phyloP scores from a whole-genome alignment of 2,888 invertebrate genomes.

The Palloptera scutellata region DNA sequence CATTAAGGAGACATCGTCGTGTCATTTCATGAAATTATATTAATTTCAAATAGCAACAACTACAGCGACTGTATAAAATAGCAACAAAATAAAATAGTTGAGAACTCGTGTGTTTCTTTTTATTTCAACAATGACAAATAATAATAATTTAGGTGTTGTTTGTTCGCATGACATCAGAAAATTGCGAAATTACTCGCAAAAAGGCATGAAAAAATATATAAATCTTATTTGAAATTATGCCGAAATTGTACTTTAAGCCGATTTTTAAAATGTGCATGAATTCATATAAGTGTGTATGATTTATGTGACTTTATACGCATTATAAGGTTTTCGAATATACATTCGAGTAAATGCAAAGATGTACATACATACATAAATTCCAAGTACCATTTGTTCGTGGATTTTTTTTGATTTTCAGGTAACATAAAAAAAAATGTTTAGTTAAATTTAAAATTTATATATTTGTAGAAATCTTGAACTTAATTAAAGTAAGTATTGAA shows the following conservation, averaged over 20 bases:
- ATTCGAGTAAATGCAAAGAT: not conserved
- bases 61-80: not conserved
- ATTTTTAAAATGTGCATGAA: too few species aligned
- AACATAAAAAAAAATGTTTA: too few species aligned
- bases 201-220: slow-evolving; percentile 3
- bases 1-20: slow-evolving; percentile 26
- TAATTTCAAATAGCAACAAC: slow-evolving; percentile 4
- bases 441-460: too few species aligned
- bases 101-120: not conserved
- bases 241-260: not conserved
- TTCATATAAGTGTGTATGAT: too few species aligned
- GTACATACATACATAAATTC: not conserved
- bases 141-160: not conserved
- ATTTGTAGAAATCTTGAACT: too few species aligned
- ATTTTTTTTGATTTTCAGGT: too few species aligned
- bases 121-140: slow-evolving; percentile 16
- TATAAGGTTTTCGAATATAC: not conserved
- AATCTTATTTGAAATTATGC: not conserved
- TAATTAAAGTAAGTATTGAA: too few species aligned
- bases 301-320: not conserved
- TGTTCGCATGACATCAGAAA: slow-evolving; percentile 34
- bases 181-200: slow-evolving; percentile 29
- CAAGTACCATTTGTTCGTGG: not conserved
- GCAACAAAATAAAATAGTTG: slow-evolving; percentile 15
- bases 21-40: slow-evolving; percentile 25